A percentile compares a stretch with the other conserved stretches of the same genome.
These are phyloP conservation scores for Enoplosus armatus DNA, from an alignment of 2,797 vertebrate species.

Conservation along the genomic window DNA sequence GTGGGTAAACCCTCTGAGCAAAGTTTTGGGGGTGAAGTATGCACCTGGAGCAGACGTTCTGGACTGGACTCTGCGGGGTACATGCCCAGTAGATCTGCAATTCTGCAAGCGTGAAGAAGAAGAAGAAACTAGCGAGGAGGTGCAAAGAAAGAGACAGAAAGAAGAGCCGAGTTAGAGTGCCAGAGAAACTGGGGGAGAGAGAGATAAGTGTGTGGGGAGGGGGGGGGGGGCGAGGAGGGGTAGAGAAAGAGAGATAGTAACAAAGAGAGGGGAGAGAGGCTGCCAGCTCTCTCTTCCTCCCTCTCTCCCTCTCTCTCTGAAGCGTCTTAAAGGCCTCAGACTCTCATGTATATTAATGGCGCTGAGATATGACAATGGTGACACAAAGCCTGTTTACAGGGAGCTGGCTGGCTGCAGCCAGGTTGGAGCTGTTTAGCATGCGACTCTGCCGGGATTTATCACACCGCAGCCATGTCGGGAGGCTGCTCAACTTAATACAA, in stretches of 20 bases:
- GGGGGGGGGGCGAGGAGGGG: constrained; percentile 30
- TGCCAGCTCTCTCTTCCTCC: constrained; percentile 55
- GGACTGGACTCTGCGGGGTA: neutral
- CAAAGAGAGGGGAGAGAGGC: constrained; percentile 60
- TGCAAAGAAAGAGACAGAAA: constrained; percentile 29
- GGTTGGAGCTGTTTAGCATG: constrained; percentile 83
- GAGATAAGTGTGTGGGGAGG: constrained; percentile 29
- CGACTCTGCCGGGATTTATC: constrained; percentile 77
- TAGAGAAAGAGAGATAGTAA: constrained; percentile 56
- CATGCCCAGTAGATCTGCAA: neutral
- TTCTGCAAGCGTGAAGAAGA: too few species aligned
- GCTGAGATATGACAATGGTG: constrained; percentile 84
- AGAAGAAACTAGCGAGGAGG: constrained; percentile 4
- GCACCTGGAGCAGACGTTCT: too few species aligned
- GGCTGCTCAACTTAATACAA: constrained; percentile 75
- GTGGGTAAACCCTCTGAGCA: neutral
- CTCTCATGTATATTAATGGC: constrained; percentile 87
- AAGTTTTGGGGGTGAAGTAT: neutral
- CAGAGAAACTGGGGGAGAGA: constrained; percentile 38
- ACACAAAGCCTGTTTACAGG: constrained; percentile 86
- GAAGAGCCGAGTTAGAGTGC: constrained; percentile 39
- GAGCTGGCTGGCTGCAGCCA: constrained; percentile 76
- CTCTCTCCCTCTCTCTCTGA: constrained; percentile 67
- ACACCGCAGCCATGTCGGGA: constrained; percentile 70
- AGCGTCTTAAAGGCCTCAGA: constrained; percentile 82